phyloP scores from a whole-genome alignment of 2,888 invertebrate genomes.

The Mimumesa dahlbomi region DNA sequence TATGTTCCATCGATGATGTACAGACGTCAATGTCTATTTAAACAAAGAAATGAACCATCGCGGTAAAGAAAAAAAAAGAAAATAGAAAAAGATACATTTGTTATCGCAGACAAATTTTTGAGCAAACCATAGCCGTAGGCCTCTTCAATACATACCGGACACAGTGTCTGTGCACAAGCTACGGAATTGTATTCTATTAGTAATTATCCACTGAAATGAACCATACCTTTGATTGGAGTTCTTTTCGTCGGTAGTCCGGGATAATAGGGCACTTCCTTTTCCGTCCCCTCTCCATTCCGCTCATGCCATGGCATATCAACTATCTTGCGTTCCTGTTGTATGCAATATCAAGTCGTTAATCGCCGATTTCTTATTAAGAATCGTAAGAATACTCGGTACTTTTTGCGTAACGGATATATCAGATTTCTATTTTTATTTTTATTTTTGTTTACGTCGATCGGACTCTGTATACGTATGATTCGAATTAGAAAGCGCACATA shows the following conservation, averaged over 20 bases:
- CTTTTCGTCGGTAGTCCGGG: constrained; percentile 88
- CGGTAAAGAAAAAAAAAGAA: background rate
- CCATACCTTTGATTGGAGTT: constrained; percentile 89
- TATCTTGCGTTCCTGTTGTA: constrained; percentile 82
- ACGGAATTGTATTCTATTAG: constrained; percentile 78
- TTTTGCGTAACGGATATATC: too few relatives aligned
- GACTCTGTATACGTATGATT: constrained; percentile 53
- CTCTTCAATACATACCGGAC: constrained; percentile 80
- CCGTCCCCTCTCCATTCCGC: constrained; percentile 81
- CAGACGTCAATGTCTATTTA: constrained; percentile 1
- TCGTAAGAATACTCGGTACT: constrained; percentile 45
- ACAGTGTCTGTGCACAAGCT: constrained; percentile 77
- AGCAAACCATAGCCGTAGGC: constrained; percentile 59
- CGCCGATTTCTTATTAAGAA: constrained; percentile 10
- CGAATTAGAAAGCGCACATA: constrained; percentile 52
- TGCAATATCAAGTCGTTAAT: constrained; percentile 59
- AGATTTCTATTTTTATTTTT: constrained; percentile 4
- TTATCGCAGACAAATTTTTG: constrained; percentile 57
- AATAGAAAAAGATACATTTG: constrained; percentile 1
- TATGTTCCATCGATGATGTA: too few relatives aligned
- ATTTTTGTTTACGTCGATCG: constrained; percentile 51
- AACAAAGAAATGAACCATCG: background rate
- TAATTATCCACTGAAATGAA: constrained; percentile 69
- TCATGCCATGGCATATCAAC: constrained; percentile 90
- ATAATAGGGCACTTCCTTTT: constrained; percentile 86